A percentile compares a stretch with the other conserved stretches of the same genome.
phyloP scores from a whole-genome alignment of 2,113 vertebrate genomes.

The Cichladusa arquata region DNA sequence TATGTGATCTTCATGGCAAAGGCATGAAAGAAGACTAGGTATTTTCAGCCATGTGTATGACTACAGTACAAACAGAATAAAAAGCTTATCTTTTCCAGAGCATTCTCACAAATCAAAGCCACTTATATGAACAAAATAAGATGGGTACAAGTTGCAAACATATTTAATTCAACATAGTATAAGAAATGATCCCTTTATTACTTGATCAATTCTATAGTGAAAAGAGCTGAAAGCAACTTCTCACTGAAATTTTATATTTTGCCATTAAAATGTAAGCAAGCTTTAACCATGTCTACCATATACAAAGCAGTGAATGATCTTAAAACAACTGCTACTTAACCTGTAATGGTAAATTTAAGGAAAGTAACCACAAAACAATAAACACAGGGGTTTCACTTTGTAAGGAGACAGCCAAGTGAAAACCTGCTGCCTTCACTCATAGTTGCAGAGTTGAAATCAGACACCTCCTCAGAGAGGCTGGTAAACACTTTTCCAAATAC shows the following conservation, averaged over 20 bases:
- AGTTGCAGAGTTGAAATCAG: constrained; percentile 67
- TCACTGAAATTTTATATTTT: background rate
- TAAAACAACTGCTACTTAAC: background rate
- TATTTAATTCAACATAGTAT: background rate
- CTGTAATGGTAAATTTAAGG: background rate
- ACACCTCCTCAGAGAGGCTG: background rate
- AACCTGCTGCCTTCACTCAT: constrained; percentile 79
- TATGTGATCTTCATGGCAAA: background rate
- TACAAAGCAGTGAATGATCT: background rate
- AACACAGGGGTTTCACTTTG: background rate
- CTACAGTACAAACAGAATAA: background rate
- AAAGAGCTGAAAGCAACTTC: background rate
- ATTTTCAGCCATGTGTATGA: background rate
- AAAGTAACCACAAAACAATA: background rate
- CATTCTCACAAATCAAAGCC: background rate
- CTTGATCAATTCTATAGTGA: background rate
- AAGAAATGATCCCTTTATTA: background rate
- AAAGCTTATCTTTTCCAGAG: background rate
- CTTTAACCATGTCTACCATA: background rate
- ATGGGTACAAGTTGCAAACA: background rate
- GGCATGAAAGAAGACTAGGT: background rate
- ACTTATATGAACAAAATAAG: background rate
- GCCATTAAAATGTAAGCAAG: background rate
- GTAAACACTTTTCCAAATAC: background rate
- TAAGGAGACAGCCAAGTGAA: constrained; percentile 4